These are phyloP conservation scores for Odontamblyopus rebecca DNA, from an alignment of 2,797 vertebrate genomes.

Conservation along the genomic window DNA sequence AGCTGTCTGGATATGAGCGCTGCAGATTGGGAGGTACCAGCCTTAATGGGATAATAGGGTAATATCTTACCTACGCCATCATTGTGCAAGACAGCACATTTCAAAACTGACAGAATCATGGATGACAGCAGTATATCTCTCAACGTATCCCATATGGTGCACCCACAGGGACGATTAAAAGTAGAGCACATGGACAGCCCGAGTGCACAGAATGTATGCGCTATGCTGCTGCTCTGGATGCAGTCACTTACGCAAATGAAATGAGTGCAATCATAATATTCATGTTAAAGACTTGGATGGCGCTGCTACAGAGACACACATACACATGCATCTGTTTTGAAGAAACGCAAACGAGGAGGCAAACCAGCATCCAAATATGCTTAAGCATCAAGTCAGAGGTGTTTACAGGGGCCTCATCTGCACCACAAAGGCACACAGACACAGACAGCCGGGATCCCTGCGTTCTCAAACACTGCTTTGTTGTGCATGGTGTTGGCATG, in stretches of 20 bases:
- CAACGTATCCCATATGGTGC: slow-evolving; percentile 62
- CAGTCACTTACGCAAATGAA: slow-evolving; percentile 65
- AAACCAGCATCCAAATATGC: slow-evolving; percentile 62
- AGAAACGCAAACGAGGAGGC: slow-evolving; percentile 43
- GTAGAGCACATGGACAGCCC: slow-evolving; percentile 56
- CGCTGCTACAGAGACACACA: slow-evolving; percentile 35
- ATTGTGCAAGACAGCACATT: slow-evolving; percentile 61
- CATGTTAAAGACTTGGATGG: slow-evolving; percentile 58
- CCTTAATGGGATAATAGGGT: slow-evolving; percentile 66
- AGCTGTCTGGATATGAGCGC: slow-evolving; percentile 65
- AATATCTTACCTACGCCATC: slow-evolving; percentile 60
- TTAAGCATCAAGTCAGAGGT: slow-evolving; percentile 49
- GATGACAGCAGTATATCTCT: slow-evolving; percentile 67
- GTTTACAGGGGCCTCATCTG: slow-evolving; percentile 60
- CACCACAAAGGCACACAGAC: slow-evolving; percentile 57
- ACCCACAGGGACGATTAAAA: slow-evolving; percentile 64
- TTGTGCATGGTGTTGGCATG: slow-evolving; percentile 23
- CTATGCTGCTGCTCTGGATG: slow-evolving; percentile 56
- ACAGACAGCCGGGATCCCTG: slow-evolving; percentile 35
- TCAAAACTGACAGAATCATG: slow-evolving; percentile 41
- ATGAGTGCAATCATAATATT: slow-evolving; percentile 58
- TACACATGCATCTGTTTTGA: slow-evolving; percentile 32
- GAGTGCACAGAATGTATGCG: slow-evolving; percentile 52
- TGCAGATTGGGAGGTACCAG: slow-evolving; percentile 57
- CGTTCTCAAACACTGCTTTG: slow-evolving; percentile 41